Evolutionary conservation across 2,113 vertebrate genomes (phyloP), one percentile per base, ranked within the genome.

Genomic region (Bujurquina vittata): DNA sequence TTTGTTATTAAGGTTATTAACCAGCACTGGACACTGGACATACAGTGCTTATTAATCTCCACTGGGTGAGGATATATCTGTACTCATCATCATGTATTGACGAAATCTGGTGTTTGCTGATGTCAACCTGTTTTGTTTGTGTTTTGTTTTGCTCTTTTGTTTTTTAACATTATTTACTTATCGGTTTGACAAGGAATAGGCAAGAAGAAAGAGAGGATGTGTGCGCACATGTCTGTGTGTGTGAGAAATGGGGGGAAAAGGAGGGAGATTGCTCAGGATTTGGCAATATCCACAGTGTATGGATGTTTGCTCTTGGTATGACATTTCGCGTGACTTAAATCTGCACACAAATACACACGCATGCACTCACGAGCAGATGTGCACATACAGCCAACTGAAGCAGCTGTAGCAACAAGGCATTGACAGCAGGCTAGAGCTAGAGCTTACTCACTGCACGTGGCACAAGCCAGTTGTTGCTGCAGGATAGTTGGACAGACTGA

Each of bases 321-420:
- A 93, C 93, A 91, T 94, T 94, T 92, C 69, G 76, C 90, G 83
- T 81, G 87, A 91, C 86, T 90, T 87, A 84, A 90, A 91, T 87
- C 83, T 77, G 77, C 52, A 17, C 12, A 57, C 61, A 61, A 31
- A 74, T 77, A 62, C 78, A 61, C 15, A 22, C 58, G 55, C 31
- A 46, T 23, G 8, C 46, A 29, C 17, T 14, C 37, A 60, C 59
- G 65, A 76, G 43, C 84, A 91, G 82, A 92, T 89, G 83, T 88
- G 90, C 84, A 77, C 63, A 81, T 83, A 79, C 79, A 85, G 88
- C 85, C 90, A 63, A 29, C 83, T 84, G 87, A 84, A 86, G 83
- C 87, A 90, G 89, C 89, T 89, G 81, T 80, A 87, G 89, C 88
- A 91, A 62, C 54, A 60, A 87, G 72, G 65, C 72, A 40, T 22